phyloP scores from a whole-genome alignment of 2,888 invertebrate genomes.

The Papilio gigon region DNA sequence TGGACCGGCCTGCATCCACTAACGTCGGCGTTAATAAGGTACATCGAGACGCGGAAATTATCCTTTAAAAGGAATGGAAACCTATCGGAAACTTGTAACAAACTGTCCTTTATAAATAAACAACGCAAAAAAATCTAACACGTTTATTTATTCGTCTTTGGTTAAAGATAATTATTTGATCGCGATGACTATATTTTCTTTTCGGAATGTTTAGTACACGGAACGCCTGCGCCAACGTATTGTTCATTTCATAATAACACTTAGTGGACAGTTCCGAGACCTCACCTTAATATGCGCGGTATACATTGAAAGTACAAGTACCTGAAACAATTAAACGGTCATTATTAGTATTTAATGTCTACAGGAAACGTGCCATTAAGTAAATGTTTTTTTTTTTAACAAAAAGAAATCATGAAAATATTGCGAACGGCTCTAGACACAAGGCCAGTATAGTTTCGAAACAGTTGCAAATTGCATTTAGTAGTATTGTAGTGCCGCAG shows the following conservation, averaged over 20 bases:
- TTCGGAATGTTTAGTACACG: slow-evolving; percentile 44
- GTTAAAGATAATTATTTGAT: slow-evolving; percentile 19
- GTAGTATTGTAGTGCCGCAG: slow-evolving; percentile 43
- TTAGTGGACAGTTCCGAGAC: slow-evolving; percentile 46
- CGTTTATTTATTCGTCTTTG: not conserved
- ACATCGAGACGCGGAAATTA: slow-evolving; percentile 37
- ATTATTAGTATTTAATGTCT: slow-evolving; percentile 43
- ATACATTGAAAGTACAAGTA: slow-evolving; percentile 51
- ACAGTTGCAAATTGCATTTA: slow-evolving; percentile 51
- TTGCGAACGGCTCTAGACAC: slow-evolving; percentile 57
- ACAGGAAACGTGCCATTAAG: slow-evolving; percentile 43
- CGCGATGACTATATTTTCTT: slow-evolving; percentile 45
- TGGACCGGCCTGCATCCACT: slow-evolving; percentile 58
- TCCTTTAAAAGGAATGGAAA: slow-evolving; percentile 41
- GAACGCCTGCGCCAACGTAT: slow-evolving; percentile 44
- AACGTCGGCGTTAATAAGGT: slow-evolving; percentile 33
- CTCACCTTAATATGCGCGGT: slow-evolving; percentile 64
- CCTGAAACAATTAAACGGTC: slow-evolving; percentile 68
- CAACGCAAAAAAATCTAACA: slow-evolving; percentile 32
- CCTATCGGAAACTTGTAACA: slow-evolving; percentile 37
- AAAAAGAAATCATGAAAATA: slow-evolving; percentile 58
- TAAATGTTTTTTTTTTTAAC: slow-evolving; percentile 10
- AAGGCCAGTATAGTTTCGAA: slow-evolving; percentile 71
- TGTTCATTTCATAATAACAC: slow-evolving; percentile 45
- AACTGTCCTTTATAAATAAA: slow-evolving; percentile 32